These are phyloP conservation scores for Oreochromis grahami DNA, from an alignment of 2,797 vertebrate species.

Conservation along the genomic window DNA sequence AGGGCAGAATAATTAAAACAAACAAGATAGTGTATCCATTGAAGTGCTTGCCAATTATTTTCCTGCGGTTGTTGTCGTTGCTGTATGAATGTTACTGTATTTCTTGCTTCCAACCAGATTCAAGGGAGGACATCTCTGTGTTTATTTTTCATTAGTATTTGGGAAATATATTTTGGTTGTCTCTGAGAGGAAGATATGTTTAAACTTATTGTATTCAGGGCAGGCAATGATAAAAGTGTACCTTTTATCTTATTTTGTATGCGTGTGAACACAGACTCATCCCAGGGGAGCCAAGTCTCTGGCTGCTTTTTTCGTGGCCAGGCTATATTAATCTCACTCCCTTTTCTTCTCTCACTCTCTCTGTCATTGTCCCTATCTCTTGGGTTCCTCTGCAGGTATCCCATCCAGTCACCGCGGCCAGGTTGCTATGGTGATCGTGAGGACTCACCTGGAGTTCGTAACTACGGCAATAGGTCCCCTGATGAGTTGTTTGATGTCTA, in stretches of 20 bases:
- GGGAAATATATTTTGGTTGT: conserved; percentile 2
- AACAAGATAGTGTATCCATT: not conserved
- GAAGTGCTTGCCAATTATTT: conserved; percentile 12
- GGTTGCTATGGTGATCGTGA: conserved; percentile 95
- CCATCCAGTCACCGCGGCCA: conserved; percentile 91
- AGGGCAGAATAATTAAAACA: conserved; percentile 21
- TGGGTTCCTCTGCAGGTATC: conserved; percentile 78
- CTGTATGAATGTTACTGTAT: not conserved
- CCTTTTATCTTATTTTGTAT: conserved; percentile 28
- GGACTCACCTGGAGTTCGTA: conserved; percentile 91
- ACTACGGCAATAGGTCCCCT: conserved; percentile 84
- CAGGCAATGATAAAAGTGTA: conserved; percentile 23
- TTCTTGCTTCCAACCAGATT: not conserved
- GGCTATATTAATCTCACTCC: conserved; percentile 18
- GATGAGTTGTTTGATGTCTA: conserved; percentile 91
- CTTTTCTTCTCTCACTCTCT: not conserved
- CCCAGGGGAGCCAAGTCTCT: conserved; percentile 4
- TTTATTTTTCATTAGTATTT: not conserved
- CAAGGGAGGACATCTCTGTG: not conserved
- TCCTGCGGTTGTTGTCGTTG: conserved; percentile 2
- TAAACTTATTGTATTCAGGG: conserved; percentile 14
- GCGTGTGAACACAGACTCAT: conserved; percentile 12
- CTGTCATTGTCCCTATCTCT: not conserved
- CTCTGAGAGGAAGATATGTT: not conserved
- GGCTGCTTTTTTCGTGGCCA: conserved; percentile 5